phyloP scores from a whole-genome alignment of 2,888 invertebrate genomes.

The Platycheirus albimanus region DNA sequence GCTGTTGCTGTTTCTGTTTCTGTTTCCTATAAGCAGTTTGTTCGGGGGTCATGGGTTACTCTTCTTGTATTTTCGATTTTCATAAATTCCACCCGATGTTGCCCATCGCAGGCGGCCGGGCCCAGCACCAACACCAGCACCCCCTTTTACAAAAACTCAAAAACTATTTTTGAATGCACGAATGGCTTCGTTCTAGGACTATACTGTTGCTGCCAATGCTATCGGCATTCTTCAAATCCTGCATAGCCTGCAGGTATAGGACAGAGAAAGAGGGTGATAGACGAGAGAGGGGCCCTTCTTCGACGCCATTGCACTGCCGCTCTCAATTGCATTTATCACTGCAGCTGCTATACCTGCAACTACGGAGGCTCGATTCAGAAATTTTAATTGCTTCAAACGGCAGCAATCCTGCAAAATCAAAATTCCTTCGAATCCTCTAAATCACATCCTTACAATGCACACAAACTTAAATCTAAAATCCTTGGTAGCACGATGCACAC shows the following conservation, averaged over 20 bases:
- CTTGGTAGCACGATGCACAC: constrained; percentile 37
- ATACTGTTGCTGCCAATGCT: constrained; percentile 46
- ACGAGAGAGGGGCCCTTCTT: constrained; percentile 46
- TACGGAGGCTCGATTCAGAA: constrained; percentile 60
- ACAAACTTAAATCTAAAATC: constrained; percentile 57
- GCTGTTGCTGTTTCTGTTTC: constrained; percentile 17
- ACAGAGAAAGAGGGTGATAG: not conserved
- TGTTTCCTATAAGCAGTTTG: constrained; percentile 50
- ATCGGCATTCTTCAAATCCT: constrained; percentile 67
- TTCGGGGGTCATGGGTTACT: constrained; percentile 61
- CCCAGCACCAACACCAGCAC: constrained; percentile 3
- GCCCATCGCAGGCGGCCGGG: no score
- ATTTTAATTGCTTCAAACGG: constrained; percentile 71
- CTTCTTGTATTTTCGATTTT: constrained; percentile 72
- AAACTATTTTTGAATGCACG: constrained; percentile 73
- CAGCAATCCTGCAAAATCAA: constrained; percentile 72
- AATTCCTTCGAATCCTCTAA: constrained; percentile 72
- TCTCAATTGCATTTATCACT: constrained; percentile 65
- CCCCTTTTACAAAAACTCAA: constrained; percentile 27
- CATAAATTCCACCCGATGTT: constrained; percentile 72
- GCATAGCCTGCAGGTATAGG: constrained; percentile 36
- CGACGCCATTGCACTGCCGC: constrained; percentile 36
- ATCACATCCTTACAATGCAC: constrained; percentile 65
- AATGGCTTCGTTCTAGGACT: constrained; percentile 49
- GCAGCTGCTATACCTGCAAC: constrained; percentile 38